These are phyloP conservation scores for Telmatherina bonti DNA, from an alignment of 2,797 vertebrate genomes.

Conservation along the genomic window DNA sequence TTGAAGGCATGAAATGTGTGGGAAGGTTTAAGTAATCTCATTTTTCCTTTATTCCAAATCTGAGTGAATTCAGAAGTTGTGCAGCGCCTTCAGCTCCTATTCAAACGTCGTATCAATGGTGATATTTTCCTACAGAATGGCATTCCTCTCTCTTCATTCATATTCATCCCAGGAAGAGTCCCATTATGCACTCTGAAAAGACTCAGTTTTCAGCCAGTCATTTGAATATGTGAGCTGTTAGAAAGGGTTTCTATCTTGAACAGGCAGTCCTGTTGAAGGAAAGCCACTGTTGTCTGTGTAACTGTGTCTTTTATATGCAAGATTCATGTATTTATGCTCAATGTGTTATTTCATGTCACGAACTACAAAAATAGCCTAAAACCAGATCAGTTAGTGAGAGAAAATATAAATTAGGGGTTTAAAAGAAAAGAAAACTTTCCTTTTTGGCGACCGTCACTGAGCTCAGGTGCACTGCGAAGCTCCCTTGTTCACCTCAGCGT, in stretches of 20 bases:
- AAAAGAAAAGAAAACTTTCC: slow-evolving; percentile 24
- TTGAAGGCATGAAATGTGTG: slow-evolving; percentile 43
- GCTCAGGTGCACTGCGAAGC: slow-evolving; percentile 63
- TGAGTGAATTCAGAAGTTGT: slow-evolving; percentile 65
- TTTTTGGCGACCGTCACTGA: slow-evolving; percentile 21
- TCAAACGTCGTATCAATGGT: slow-evolving; percentile 70
- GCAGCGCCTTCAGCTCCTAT: slow-evolving; percentile 68
- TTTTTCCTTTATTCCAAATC: slow-evolving; percentile 67
- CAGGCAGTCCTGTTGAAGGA: slow-evolving; percentile 20
- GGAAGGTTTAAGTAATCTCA: slow-evolving; percentile 51
- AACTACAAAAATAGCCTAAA: background rate
- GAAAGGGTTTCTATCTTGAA: slow-evolving; percentile 55
- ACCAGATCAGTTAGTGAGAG: slow-evolving; percentile 11
- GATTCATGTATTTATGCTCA: background rate
- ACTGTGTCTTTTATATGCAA: background rate
- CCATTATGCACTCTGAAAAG: slow-evolving; percentile 64
- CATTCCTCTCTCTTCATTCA: slow-evolving; percentile 57
- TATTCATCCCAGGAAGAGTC: slow-evolving; percentile 58
- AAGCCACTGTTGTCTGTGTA: background rate
- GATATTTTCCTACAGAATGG: slow-evolving; percentile 72
- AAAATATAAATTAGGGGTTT: slow-evolving; percentile 34
- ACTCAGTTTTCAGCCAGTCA: slow-evolving; percentile 62
- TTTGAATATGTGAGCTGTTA: slow-evolving; percentile 63
- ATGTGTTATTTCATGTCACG: background rate
- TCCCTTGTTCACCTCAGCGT: slow-evolving; percentile 59